Evolutionary conservation across 2,113 vertebrate genomes (phyloP).

Genomic region (Ophiodon elongatus): DNA sequence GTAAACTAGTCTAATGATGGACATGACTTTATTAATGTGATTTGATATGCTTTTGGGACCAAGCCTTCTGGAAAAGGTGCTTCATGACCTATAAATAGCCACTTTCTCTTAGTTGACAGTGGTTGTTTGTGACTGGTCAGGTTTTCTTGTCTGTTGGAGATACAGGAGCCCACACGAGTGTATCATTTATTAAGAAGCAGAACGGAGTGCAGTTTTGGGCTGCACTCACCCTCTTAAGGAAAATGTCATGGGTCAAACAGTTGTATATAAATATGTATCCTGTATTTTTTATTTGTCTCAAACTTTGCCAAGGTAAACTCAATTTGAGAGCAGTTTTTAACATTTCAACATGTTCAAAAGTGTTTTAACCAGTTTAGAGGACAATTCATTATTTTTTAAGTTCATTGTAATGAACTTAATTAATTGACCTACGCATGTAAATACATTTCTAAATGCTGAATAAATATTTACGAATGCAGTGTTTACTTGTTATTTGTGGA

Average conservation of each 20-base stretch:
- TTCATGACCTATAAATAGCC: conserved; percentile 2
- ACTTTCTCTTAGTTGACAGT: conserved; percentile 26
- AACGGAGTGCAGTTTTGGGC: neutral
- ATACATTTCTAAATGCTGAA: conserved; percentile 53
- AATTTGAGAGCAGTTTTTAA: conserved; percentile 3
- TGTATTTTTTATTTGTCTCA: conserved; percentile 25
- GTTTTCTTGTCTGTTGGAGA: conserved; percentile 19
- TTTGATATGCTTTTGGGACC: conserved; percentile 63
- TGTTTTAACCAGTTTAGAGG: neutral
- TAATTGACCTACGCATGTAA: conserved; percentile 13
- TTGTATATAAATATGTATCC: conserved; percentile 52
- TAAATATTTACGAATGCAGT: conserved; percentile 57
- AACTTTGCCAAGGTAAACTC: conserved; percentile 14
- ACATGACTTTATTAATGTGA: neutral
- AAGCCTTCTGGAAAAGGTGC: conserved; percentile 41
- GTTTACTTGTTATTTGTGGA: conserved; percentile 50
- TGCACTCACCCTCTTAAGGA: neutral
- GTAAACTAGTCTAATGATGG: neutral
- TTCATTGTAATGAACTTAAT: neutral
- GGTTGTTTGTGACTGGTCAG: conserved; percentile 16
- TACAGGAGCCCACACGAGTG: neutral
- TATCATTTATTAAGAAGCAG: conserved; percentile 2
- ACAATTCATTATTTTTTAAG: conserved; percentile 6
- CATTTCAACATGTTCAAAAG: conserved; percentile 5
- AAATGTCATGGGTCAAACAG: neutral